These are phyloP conservation scores for Mylabris phalerata DNA, from an alignment of 1,140 invertebrate species.

Conservation along the genomic window DNA sequence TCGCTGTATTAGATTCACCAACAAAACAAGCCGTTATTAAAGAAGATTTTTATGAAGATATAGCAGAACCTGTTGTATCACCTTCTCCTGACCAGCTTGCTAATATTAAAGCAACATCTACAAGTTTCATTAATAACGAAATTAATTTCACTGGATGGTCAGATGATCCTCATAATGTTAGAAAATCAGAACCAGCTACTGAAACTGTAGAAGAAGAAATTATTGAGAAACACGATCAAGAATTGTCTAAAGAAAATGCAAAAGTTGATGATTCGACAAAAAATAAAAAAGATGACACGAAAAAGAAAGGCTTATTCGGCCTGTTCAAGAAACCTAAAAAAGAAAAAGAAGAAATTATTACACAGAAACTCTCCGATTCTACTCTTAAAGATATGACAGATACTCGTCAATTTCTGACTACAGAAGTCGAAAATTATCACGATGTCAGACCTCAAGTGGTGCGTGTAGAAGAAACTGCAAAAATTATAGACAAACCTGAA, in stretches of 20 bases:
- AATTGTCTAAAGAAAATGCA: slow-evolving; percentile 33
- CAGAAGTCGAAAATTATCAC: slow-evolving; percentile 18
- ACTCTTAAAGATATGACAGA: slow-evolving; percentile 8
- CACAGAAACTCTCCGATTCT: neutral
- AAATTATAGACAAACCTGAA: neutral
- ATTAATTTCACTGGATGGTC: slow-evolving; percentile 26
- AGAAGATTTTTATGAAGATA: slow-evolving; percentile 32
- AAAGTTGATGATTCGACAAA: neutral
- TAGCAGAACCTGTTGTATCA: slow-evolving; percentile 12
- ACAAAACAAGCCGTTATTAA: slow-evolving; percentile 23
- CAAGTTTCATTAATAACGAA: slow-evolving; percentile 36
- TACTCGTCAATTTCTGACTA: slow-evolving; percentile 12
- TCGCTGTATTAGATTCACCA: slow-evolving; percentile 21
- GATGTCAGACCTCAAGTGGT: slow-evolving; percentile 14
- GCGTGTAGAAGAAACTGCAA: neutral
- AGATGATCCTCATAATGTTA: slow-evolving; percentile 10
- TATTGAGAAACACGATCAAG: slow-evolving; percentile 37
- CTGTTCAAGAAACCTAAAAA: slow-evolving; percentile 11
- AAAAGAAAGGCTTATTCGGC: slow-evolving; percentile 15
- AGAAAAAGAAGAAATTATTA: neutral
- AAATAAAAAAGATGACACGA: neutral
- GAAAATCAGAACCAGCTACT: neutral
- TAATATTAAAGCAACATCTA: slow-evolving; percentile 29
- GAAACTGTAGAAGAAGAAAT: slow-evolving; percentile 3
- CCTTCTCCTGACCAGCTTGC: slow-evolving; percentile 11